Conservation (phyloP, 2,797 vertebrate genomes). For the Tapera naevia region DNA sequence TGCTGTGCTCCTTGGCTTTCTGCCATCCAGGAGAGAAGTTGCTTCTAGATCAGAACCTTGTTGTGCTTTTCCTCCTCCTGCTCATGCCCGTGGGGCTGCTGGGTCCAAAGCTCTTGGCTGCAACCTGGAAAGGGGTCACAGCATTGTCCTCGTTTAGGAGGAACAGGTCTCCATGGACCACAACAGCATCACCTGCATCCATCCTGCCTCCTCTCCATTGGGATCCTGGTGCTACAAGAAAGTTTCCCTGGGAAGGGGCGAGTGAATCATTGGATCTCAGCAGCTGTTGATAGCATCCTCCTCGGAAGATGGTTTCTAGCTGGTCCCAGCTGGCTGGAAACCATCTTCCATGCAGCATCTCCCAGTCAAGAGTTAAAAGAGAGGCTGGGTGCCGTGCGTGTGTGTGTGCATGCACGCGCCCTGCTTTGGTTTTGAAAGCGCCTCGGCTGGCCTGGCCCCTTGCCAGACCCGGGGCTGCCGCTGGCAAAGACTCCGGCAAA, state of each 20-base stretch:
- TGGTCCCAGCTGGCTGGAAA: neutral
- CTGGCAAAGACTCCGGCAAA: conserved; percentile 43
- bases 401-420: conserved; percentile 61
- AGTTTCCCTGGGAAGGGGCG: neutral
- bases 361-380: conserved; percentile 39
- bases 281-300: accelerated
- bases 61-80: neutral
- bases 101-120: neutral
- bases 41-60: neutral
- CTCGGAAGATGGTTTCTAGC: neutral
- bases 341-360: neutral
- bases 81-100: neutral
- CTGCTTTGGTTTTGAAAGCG: conserved; percentile 64
- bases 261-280: neutral
- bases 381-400: conserved; percentile 47
- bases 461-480: conserved; percentile 39
- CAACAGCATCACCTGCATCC: accelerated
- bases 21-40: neutral
- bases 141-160: neutral
- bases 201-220: neutral
- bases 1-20: accelerated
- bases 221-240: neutral
- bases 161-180: neutral
- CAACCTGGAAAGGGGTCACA: neutral
- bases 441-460: conserved; percentile 56